A percentile compares a stretch with the other conserved stretches of the same genome.
These are phyloP conservation scores for Phenganax subtilis DNA, from an alignment of 92 coral and sea anemone species.

Conservation along the genomic window DNA sequence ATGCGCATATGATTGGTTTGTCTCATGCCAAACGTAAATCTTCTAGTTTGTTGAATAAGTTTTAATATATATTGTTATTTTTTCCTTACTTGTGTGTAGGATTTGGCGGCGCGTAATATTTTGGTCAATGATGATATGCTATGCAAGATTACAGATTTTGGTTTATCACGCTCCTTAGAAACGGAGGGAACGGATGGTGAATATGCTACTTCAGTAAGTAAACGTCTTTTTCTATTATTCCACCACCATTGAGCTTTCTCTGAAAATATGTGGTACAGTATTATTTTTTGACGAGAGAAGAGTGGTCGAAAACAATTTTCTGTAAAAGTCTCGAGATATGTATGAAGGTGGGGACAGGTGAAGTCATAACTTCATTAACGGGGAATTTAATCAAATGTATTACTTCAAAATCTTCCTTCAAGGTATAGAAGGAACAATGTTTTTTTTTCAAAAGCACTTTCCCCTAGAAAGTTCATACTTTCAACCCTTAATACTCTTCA, in stretches of 20 bases:
- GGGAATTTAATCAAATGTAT: no score
- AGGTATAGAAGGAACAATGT: no score
- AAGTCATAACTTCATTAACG: no score
- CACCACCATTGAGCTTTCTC: background rate
- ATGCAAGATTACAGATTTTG: conserved; percentile 42
- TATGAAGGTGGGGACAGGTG: no score
- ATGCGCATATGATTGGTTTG: no score
- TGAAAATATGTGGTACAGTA: background rate
- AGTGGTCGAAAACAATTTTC: no score
- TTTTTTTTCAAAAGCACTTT: no score
- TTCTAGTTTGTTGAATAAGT: background rate
- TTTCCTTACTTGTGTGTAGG: conserved; percentile 12
- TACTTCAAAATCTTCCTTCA: no score
- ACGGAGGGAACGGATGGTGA: conserved; percentile 29
- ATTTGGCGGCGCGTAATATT: conserved; percentile 47
- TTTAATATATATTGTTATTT: background rate
- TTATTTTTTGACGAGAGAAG: background rate
- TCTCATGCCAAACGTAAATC: no score
- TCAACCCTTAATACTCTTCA: no score
- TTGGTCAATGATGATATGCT: conserved; percentile 35
- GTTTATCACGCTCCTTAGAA: conserved; percentile 39
- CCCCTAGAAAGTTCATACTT: no score
- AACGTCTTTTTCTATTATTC: background rate
- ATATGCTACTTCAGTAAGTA: conserved; percentile 34
- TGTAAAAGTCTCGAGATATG: no score